Conservation (phyloP, 1,140 invertebrate genomes). For the Mercenaria mercenaria region DNA sequence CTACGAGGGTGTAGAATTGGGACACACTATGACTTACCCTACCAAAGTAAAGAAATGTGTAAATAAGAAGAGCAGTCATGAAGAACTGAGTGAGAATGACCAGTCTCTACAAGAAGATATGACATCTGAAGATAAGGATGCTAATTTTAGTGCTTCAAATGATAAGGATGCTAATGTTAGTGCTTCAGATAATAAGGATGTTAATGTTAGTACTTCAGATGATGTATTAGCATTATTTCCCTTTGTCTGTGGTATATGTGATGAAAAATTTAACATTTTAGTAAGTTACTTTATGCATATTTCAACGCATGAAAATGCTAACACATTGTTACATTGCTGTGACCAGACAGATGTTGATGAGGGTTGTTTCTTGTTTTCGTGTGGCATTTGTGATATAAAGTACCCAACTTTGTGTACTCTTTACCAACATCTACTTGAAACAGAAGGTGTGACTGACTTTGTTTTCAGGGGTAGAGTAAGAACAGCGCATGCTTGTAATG, state of each 20-base stretch:
- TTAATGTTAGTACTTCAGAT: not conserved
- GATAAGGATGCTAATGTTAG: too few relatives aligned
- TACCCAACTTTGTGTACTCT: not conserved
- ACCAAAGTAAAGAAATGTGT: too few relatives aligned
- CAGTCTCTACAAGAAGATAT: too few relatives aligned
- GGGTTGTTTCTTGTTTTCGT: not conserved
- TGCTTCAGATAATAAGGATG: too few relatives aligned
- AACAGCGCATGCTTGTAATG: not conserved
- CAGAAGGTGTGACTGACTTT: not conserved
- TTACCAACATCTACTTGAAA: not conserved
- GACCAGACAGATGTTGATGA: not conserved
- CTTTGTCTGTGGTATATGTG: conserved; percentile 7
- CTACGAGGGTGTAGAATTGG: too few relatives aligned
- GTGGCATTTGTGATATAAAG: not conserved
- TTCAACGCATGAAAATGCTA: not conserved
- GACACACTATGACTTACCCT: too few relatives aligned
- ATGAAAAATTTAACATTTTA: not conserved
- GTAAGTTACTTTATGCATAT: not conserved
- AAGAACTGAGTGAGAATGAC: too few relatives aligned
- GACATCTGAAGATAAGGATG: not conserved
- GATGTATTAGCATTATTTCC: not conserved
- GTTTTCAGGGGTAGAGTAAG: not conserved
- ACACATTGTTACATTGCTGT: conserved; percentile 8
- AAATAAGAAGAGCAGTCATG: too few relatives aligned
- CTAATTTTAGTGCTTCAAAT: too few relatives aligned